phyloP scores from a whole-genome alignment of 2,797 vertebrate species.

The Petrocephalus schoutedeni region DNA sequence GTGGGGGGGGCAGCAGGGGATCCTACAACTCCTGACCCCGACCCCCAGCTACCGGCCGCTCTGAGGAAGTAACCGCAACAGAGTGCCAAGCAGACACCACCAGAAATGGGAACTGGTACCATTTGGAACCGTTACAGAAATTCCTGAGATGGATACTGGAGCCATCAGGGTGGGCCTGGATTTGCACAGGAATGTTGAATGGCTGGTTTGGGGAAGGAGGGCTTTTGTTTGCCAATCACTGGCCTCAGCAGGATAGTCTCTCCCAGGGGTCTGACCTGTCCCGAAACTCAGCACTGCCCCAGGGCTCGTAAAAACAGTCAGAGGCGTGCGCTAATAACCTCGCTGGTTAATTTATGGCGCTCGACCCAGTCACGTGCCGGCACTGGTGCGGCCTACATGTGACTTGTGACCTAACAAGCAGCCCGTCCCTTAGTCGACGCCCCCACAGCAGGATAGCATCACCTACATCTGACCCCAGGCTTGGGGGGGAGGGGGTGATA shows the following conservation, averaged over 20 bases:
- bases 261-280: slow-evolving; percentile 10
- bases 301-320: background rate
- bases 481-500: too few relatives aligned
- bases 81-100: background rate
- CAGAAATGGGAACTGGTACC: background rate
- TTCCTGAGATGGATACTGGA: slow-evolving; percentile 15
- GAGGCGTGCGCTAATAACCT: background rate
- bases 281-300: background rate
- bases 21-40: background rate
- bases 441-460: background rate
- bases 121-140: background rate
- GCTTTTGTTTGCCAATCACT: background rate
- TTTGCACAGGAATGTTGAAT: slow-evolving; percentile 67
- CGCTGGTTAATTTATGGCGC: background rate
- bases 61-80: background rate
- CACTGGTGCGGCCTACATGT: background rate
- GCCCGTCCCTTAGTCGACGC: background rate
- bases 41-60: background rate
- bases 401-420: background rate
- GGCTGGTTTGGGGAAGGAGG: slow-evolving; percentile 49
- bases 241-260: slow-evolving; percentile 18
- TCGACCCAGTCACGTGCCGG: background rate
- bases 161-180: slow-evolving; percentile 35
- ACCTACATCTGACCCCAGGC: background rate
- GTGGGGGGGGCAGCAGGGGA: background rate